Conservation (phyloP, 1,140 invertebrate species). For the Zaprionus africanus region DNA sequence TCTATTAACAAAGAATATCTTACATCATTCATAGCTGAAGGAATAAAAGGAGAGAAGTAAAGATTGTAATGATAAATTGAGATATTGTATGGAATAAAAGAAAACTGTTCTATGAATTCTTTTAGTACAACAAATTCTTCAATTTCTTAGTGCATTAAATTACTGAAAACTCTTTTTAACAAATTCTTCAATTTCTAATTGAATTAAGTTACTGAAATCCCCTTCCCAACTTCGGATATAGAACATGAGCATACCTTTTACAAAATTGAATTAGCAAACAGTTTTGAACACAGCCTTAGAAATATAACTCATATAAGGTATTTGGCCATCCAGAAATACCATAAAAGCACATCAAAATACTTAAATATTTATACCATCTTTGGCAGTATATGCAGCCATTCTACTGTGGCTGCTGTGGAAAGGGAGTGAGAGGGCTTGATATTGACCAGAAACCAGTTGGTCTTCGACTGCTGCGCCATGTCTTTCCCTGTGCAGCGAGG, state of each 20-base stretch:
- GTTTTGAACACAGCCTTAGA: too few species aligned
- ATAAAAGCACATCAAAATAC: constrained; percentile 13
- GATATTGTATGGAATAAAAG: too few species aligned
- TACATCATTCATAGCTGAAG: too few species aligned
- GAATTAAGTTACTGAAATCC: not conserved
- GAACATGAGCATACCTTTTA: too few species aligned
- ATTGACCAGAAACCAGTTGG: constrained; percentile 68
- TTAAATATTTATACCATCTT: constrained; percentile 22
- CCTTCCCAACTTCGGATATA: not conserved
- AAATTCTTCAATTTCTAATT: too few species aligned
- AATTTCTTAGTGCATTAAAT: not conserved
- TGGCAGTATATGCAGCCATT: constrained; percentile 13
- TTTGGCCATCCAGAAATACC: not conserved
- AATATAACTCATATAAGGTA: not conserved
- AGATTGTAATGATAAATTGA: too few species aligned
- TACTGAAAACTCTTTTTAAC: not conserved
- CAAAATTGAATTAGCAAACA: too few species aligned
- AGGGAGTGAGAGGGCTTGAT: constrained; percentile 11
- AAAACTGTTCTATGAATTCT: not conserved
- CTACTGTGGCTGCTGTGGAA: not conserved
- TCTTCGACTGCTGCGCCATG: constrained; percentile 50
- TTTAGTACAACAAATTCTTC: not conserved
- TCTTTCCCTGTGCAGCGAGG: constrained; percentile 21
- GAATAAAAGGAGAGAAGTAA: too few species aligned
- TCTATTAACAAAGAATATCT: not conserved